Evolutionary conservation across 2,888 invertebrate genomes (phyloP), one percentile per base, ranked within the genome.

Genomic region (Notodonta ziczac): DNA sequence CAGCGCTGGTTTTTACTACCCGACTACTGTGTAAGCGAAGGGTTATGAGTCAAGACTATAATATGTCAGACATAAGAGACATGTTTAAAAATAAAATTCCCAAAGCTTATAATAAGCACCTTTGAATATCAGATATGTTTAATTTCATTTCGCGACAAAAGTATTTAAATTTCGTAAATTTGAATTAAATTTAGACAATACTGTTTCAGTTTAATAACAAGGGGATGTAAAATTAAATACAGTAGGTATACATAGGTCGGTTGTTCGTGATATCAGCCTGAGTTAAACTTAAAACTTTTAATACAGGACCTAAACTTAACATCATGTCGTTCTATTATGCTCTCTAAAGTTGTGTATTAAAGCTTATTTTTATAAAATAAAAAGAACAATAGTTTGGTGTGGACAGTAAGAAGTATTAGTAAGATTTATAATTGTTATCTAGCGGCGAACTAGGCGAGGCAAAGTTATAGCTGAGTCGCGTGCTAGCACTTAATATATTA

Each of bases 401-500:
- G 87, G 87, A 88, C 88, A 89, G 89, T 86, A 85, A 88, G 88
- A 89, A 87, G 87, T 88, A 88, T 89, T 89, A 87, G 85, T 74
- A 79, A 88, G 88, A 89, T 90, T 89, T 90, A 90, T 90, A 91
- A 90, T 90, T 89, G 89, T 89, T 90, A 89, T 89, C 88, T 87
- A 86, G 80, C 80, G 77, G 77, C 76, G 76, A 81, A 85, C 81
- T 83, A 86, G 89, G 90, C 88, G 88, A 83, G 89, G 89, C 86
- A 83, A 79, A 90, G 82, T 89, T 89, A 91, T 91, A 84, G 90
- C 89, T 76, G 66, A 69, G 81, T 91, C 80, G 91, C 91, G 91
- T 91, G 91, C 84, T 85, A 67, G 80, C 88, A 85, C 87, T 86
- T 86, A 88, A 91, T 91, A 90, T 86, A 87, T 91, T 86, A 90